A percentile compares a stretch with the other conserved stretches of the same genome.
Evolutionary conservation across 1,140 invertebrate genomes (phyloP).

Genomic region (Oryzaephilus surinamensis): DNA sequence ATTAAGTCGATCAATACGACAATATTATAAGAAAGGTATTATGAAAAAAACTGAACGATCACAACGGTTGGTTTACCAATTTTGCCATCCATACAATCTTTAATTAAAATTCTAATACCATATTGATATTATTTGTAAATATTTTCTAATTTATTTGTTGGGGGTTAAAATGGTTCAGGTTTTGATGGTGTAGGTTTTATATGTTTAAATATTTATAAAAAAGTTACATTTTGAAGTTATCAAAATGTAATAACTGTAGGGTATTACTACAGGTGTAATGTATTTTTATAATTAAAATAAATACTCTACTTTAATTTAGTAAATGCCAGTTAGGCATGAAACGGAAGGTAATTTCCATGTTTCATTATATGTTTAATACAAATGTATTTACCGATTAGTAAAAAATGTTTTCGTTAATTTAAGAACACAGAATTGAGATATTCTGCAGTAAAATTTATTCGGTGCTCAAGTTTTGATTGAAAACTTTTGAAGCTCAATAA

Average conservation of each 20-base stretch:
- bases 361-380: slow-evolving; percentile 7
- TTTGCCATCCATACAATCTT: slow-evolving; percentile 88
- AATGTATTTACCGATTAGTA: slow-evolving; percentile 32
- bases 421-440: too few relatives aligned
- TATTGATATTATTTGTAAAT: not conserved
- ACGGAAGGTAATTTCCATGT: slow-evolving; percentile 41
- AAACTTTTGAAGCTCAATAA: slow-evolving; percentile 27
- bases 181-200: slow-evolving; percentile 6
- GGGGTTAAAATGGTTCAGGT: slow-evolving; percentile 7
- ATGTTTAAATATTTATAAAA: slow-evolving; percentile 2
- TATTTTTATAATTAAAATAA: slow-evolving; percentile 8
- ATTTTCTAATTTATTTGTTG: slow-evolving; percentile 6
- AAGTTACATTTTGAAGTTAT: slow-evolving; percentile 31
- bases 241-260: slow-evolving; percentile 24
- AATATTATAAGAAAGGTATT: slow-evolving; percentile 99
- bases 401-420: slow-evolving; percentile 8
- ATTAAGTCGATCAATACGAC: slow-evolving; percentile 89
- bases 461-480: slow-evolving; percentile 23
- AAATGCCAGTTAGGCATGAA: slow-evolving; percentile 23
- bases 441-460: too few relatives aligned
- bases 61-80: slow-evolving; percentile 97
- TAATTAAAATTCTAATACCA: slow-evolving; percentile 39
- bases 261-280: slow-evolving; percentile 24
- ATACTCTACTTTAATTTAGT: slow-evolving; percentile 6
- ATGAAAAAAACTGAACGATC: slow-evolving; percentile 99